Conservation (phyloP, 1,140 invertebrate genomes). For the Choristoneura fumiferana region DNA sequence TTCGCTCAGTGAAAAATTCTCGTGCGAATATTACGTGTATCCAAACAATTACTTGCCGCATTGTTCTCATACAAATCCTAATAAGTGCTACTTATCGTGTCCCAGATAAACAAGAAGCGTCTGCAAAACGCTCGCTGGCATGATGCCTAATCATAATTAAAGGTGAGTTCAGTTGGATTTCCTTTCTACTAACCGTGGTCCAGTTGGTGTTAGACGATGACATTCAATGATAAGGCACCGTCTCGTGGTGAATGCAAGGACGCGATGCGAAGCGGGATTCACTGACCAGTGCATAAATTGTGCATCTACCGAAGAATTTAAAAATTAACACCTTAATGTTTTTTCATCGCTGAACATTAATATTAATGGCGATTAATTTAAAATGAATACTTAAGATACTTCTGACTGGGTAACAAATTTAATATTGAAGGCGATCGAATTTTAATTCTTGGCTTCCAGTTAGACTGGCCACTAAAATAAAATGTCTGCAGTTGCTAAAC, state of each 20-base stretch:
- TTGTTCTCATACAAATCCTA: slow-evolving; percentile 6
- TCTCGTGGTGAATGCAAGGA: slow-evolving; percentile 71
- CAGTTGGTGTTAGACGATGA: slow-evolving; percentile 49
- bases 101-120: slow-evolving; percentile 22
- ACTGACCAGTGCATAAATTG: slow-evolving; percentile 25
- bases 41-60: slow-evolving; percentile 37
- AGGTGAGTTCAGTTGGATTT: slow-evolving; percentile 63
- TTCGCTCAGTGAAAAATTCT: slow-evolving; percentile 67
- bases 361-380: too few species aligned
- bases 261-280: slow-evolving; percentile 32
- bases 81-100: slow-evolving; percentile 28
- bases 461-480: too few species aligned
- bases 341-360: too few species aligned
- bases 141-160: slow-evolving; percentile 50
- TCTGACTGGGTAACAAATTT: too few species aligned
- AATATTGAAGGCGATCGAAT: too few species aligned
- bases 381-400: too few species aligned
- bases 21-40: slow-evolving; percentile 55
- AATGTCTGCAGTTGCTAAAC: too few species aligned
- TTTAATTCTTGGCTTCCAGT: too few species aligned
- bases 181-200: slow-evolving; percentile 51
- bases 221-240: slow-evolving; percentile 64
- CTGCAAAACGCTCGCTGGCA: slow-evolving; percentile 29
- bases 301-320: slow-evolving; percentile 18
- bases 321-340: too few species aligned